Base-by-base conservation (phyloP, 2,113 vertebrate species). In the Ariopsis seemanni region DNA sequence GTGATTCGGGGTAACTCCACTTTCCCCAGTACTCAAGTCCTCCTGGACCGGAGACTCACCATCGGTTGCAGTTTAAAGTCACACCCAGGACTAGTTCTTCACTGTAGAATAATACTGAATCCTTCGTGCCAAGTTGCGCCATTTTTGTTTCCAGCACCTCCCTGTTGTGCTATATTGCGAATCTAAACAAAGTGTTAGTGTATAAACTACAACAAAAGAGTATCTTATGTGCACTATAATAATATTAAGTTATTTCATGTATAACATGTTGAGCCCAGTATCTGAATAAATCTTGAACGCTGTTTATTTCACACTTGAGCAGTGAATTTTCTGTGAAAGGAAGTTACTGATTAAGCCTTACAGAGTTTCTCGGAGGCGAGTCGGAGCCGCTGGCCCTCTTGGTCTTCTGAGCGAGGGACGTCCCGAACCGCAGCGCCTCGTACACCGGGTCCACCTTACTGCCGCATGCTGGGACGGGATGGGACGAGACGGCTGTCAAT, bases 381-480 rank as follows among this genome's bases (percentile, higher is more conserved):
- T 97, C 97, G 0, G 97, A 98, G 15, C 97, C 96, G 80, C 97
- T 98, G 85, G 96, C 69, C 88, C 97, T 96, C 95, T 99, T 99
- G 50, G 95, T 97, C 87, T 97, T 99, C 92, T 99, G 98, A 60
- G 98, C 98, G 92, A 99, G 92, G 0, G 98, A 99, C 27, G 98
- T 99, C 83, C 98, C 98, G 80, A 99, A 99, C 67, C 98, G 96
- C 22, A 99, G 95, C 17, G 98, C 94, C 96, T 99, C 98, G 34
- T 99, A 99, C 17, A 99, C 98, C 0, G 98, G 98, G 90, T 99
- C 98, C 91, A 99, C 97, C 89, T 99, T 99, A 91, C 98, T 99
- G 85, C 98, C 97, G 91, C 98, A 99, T 74, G 98, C 98, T 99
- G 84, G 91, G 15, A 92, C 80, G 77, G 25, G 90, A 52, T 79